Evolutionary conservation across 2,797 vertebrate species (phyloP).

Genomic region (Tokudaia muenninki): DNA sequence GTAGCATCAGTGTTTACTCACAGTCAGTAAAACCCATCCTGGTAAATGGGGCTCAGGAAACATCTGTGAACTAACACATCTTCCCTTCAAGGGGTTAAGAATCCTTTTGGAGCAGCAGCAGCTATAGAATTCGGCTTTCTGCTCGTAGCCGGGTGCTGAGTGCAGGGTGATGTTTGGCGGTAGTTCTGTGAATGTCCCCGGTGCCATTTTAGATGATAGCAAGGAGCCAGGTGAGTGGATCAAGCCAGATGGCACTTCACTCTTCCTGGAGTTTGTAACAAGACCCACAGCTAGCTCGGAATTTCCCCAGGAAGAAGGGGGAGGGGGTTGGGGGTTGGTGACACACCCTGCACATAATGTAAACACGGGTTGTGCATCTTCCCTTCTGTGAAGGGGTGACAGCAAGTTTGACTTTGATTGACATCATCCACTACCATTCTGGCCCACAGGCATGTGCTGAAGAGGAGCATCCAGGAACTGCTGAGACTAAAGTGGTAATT

Average conservation of each 20-base stretch:
- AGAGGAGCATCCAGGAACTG: not conserved
- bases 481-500: not conserved
- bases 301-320: conserved; percentile 83
- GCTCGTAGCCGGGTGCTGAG: conserved; percentile 59
- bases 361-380: conserved; percentile 70
- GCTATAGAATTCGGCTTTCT: conserved; percentile 71
- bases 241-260: conserved; percentile 75
- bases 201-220: conserved; percentile 54
- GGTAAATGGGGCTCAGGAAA: not conserved
- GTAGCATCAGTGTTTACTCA: conserved; percentile 1
- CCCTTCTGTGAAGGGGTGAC: conserved; percentile 29
- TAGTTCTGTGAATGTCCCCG: conserved; percentile 32
- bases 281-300: conserved; percentile 76
- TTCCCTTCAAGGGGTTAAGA: conserved; percentile 61
- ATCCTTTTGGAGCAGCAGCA: conserved; percentile 62
- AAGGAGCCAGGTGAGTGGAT: conserved; percentile 54
- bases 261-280: conserved; percentile 62
- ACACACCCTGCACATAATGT: conserved; percentile 69
- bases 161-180: conserved; percentile 57
- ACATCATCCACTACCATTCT: not conserved
- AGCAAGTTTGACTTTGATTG: not conserved
- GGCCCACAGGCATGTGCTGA: not conserved
- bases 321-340: conserved; percentile 43
- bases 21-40: not conserved
- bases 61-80: conserved; percentile 64